These are phyloP conservation scores for Clinocottus analis DNA, from an alignment of 2,113 vertebrate species.

Conservation along the genomic window DNA sequence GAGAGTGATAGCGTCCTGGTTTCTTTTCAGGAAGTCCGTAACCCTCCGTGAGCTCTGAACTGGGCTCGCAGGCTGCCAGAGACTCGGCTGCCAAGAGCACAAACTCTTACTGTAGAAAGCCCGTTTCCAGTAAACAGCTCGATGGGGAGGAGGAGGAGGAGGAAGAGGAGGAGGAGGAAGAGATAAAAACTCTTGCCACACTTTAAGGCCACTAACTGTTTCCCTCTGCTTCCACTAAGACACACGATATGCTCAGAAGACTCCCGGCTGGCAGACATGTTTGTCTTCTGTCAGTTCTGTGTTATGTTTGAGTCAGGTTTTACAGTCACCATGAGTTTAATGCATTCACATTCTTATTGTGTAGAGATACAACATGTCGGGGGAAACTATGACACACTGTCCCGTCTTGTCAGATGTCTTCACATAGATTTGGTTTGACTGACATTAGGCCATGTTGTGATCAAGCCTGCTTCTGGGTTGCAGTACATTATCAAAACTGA, in stretches of 20 bases:
- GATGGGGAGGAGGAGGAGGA: constrained; percentile 38
- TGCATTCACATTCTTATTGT: background rate
- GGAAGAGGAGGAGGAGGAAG: constrained; percentile 38
- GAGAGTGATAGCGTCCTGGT: constrained; percentile 26
- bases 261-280: background rate
- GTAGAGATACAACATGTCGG: background rate
- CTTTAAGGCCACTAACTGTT: constrained; percentile 53
- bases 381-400: no score
- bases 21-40: constrained; percentile 42
- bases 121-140: constrained; percentile 70
- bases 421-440: no score
- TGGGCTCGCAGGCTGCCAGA: constrained; percentile 24
- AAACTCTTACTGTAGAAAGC: constrained; percentile 38
- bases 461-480: no score
- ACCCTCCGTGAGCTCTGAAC: constrained; percentile 37
- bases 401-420: no score
- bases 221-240: constrained; percentile 49
- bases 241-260: constrained; percentile 11
- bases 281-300: background rate
- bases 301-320: background rate
- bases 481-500: no score
- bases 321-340: background rate
- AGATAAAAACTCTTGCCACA: constrained; percentile 52
- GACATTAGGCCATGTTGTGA: no score
- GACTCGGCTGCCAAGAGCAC: constrained; percentile 49